Conservation (phyloP, 2,113 vertebrate genomes). For the pig (Sus scrofa) region T2T-Sscrofa CM000812.6:249014001-249014500, state of each 20-base stretch:
- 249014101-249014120: constrained; percentile 41
- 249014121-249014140: constrained; percentile 40
- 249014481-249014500: constrained; percentile 94
- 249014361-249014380: constrained; percentile 88
- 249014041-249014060: neutral
- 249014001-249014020: constrained; percentile 67
- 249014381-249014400: constrained; percentile 86
- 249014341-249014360: constrained; percentile 85
- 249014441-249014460: constrained; percentile 92
- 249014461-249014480: constrained; percentile 93
- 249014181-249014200: constrained; percentile 38
- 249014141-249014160: constrained; percentile 19
- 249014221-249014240: constrained; percentile 68
- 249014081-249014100: constrained; percentile 32
- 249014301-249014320: constrained; percentile 84
- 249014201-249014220: constrained; percentile 59
- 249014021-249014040: constrained; percentile 28
- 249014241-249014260: constrained; percentile 71
- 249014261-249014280: constrained; percentile 84
- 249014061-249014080: neutral
- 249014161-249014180: constrained; percentile 2
- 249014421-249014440: constrained; percentile 89
- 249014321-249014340: constrained; percentile 86
- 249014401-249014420: constrained; percentile 86
- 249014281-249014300: constrained; percentile 79